phyloP scores from a whole-genome alignment of 1,140 invertebrate species.

The Drosophila tsacasi region DNA sequence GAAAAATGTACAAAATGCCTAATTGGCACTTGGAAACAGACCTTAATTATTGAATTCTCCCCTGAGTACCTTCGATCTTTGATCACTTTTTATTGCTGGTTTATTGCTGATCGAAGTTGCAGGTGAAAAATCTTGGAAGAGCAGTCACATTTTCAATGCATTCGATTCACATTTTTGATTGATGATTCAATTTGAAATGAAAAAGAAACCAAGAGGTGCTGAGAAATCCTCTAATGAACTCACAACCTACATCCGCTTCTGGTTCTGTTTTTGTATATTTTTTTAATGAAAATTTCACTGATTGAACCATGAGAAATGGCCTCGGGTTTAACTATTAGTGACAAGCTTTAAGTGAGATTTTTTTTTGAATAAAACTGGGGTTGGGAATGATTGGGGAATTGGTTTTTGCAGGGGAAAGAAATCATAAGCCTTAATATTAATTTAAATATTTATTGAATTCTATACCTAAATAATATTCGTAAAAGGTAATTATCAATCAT shows the following conservation, averaged over 20 bases:
- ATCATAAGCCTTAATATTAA: neutral
- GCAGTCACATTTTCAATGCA: constrained; percentile 32
- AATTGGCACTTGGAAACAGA: constrained; percentile 68
- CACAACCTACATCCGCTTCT: constrained; percentile 30
- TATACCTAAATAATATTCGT: too few relatives aligned
- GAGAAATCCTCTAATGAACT: constrained; percentile 42
- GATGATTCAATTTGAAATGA: constrained; percentile 18
- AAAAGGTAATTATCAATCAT: neutral
- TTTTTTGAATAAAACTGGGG: neutral
- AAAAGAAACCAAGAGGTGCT: constrained; percentile 13
- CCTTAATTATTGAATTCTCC: constrained; percentile 34
- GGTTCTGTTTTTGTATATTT: neutral
- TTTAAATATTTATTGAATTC: neutral
- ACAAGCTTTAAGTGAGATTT: constrained; percentile 2
- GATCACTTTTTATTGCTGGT: constrained; percentile 5
- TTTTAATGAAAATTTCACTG: constrained; percentile 14
- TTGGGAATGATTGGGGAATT: neutral
- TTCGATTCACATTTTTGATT: constrained; percentile 40
- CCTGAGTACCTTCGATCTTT: constrained; percentile 13
- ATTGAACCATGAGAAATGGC: constrained; percentile 55
- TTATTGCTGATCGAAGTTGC: constrained; percentile 14
- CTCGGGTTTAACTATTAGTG: constrained; percentile 43
- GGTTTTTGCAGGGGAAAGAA: neutral
- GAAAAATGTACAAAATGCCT: constrained; percentile 71
- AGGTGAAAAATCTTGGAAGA: constrained; percentile 22